Evolutionary conservation across 2,113 vertebrate genomes (phyloP).

Genomic region (Chamaetylas fuelleborni): DNA sequence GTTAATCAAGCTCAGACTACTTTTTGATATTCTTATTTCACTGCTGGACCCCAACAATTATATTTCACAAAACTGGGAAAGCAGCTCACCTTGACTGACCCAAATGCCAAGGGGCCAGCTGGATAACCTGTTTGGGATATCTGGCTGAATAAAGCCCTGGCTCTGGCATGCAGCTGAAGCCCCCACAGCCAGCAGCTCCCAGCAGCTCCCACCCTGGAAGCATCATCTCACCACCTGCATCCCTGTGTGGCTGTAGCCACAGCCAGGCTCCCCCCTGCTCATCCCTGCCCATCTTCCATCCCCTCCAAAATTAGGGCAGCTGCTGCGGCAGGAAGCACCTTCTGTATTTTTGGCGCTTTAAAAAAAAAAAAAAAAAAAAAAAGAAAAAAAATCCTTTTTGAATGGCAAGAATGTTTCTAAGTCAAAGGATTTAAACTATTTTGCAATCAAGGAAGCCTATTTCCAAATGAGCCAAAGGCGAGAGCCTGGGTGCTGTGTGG

Average conservation of each 20-base stretch:
- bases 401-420: slow-evolving; percentile 35
- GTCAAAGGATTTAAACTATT: slow-evolving; percentile 48
- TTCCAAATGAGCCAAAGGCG: slow-evolving; percentile 32
- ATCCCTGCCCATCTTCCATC: neutral
- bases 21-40: neutral
- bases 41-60: neutral
- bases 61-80: neutral
- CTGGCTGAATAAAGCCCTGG: neutral
- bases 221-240: neutral
- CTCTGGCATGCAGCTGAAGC: neutral
- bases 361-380: neutral
- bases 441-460: slow-evolving; percentile 51
- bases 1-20: neutral
- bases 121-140: neutral
- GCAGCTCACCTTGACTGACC: neutral
- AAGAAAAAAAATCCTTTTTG: neutral
- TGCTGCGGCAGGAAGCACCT: slow-evolving; percentile 23
- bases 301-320: slow-evolving; percentile 24
- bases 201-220: neutral
- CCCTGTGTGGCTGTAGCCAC: accelerated
- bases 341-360: slow-evolving; percentile 3
- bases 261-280: neutral
- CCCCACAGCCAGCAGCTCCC: neutral
- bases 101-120: neutral
- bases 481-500: slow-evolving; percentile 58